Evolutionary conservation across 1,140 invertebrate genomes (phyloP), one percentile per base, ranked within the genome.

Genomic region (Contarinia nasturtii): DNA sequence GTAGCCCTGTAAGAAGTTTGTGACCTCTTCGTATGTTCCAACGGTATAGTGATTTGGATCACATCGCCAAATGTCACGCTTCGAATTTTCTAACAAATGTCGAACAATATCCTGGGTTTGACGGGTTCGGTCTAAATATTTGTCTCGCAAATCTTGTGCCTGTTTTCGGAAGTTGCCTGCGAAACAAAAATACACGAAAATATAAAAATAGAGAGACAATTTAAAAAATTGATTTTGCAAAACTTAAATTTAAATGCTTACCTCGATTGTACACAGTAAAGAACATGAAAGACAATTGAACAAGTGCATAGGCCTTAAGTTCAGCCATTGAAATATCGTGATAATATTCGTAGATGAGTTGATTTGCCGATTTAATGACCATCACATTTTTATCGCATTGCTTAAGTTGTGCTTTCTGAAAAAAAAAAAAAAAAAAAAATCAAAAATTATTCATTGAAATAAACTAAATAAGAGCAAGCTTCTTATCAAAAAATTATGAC

Each of bases 221-320:
- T n/a, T n/a, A n/a, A n/a, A n/a, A n/a, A n/a, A n/a, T n/a, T n/a
- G n/a, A n/a, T n/a, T n/a, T n/a, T n/a, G n/a, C n/a, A n/a, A n/a
- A 34, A 34, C 33, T 34, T 34, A 34, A 34, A 8, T 34, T 34
- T 15, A 40, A 15, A 15, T 20, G 18, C 17, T 43, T 21, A 20
- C 20, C 11, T n/a, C 18, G 18, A 18, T 18, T 18, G 18, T 43
- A 43, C 2, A 43, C 18, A 2, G 41, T 43, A 4, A 19, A 21
- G 18, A 87, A 64, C 72, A 83, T 82, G 70, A 80, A 88, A 0
- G 85, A 84, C 65, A 86, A 88, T 59, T 88, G 82, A 67, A 86
- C 78, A 80, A 89, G 86, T 14, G 77, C 73, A 63, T 80, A 87
- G 2, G 82, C 85, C 62, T 88, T 86, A 49, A 88, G 71, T 67